phyloP scores from a whole-genome alignment of 2,797 vertebrate genomes.

The Pelochelys cantorii region DNA sequence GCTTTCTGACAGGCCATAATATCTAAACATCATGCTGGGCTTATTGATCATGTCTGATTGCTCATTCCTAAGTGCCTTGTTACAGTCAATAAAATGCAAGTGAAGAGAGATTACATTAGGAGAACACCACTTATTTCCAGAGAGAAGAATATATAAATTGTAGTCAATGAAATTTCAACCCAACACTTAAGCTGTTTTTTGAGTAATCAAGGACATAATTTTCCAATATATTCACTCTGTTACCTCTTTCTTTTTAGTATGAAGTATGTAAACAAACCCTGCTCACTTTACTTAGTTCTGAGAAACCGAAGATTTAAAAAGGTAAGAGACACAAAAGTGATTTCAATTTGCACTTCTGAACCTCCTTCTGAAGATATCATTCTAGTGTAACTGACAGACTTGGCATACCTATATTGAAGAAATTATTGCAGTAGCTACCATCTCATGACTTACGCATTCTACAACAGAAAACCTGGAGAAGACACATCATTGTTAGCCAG shows the following conservation, averaged over 20 bases:
- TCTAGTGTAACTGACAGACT: neutral
- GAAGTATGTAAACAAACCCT: neutral
- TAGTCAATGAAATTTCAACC: rapidly evolving
- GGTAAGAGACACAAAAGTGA: neutral
- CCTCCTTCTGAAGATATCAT: neutral
- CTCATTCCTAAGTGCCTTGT: slow-evolving; percentile 13
- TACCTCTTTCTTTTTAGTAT: neutral
- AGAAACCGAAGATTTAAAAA: neutral
- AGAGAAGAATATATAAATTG: neutral
- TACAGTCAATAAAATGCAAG: slow-evolving; percentile 6
- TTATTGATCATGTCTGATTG: slow-evolving; percentile 28
- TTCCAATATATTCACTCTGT: neutral
- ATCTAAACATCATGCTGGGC: slow-evolving; percentile 1
- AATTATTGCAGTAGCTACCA: neutral
- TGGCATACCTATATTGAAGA: neutral
- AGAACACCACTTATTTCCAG: neutral
- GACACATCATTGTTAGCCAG: rapidly evolving
- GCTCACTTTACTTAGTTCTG: rapidly evolving
- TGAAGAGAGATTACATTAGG: neutral
- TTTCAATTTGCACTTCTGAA: neutral
- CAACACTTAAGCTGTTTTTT: neutral
- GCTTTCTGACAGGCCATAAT: neutral
- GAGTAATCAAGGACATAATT: neutral
- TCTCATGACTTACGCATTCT: neutral
- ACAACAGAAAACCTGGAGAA: neutral